A percentile compares a stretch with the other conserved stretches of the same genome.
phyloP scores from a whole-genome alignment of 2,113 vertebrate species.

The Arizona elegans region DNA sequence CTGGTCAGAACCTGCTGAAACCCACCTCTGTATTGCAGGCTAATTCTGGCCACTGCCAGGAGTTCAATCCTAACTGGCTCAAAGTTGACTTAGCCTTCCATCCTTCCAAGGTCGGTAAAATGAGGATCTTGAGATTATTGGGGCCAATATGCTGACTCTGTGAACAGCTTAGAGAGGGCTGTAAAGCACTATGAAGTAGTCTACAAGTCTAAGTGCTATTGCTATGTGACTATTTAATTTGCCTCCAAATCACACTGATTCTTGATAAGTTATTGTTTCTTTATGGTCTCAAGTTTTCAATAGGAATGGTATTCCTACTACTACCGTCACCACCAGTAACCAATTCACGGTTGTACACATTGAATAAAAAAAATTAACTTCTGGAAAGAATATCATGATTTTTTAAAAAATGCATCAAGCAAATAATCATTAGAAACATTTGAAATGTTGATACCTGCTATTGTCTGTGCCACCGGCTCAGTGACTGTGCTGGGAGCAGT shows the following conservation, averaged over 20 bases:
- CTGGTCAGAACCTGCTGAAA: too few species aligned
- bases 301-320: neutral
- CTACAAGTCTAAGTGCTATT: neutral
- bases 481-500: slow-evolving; percentile 46
- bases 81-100: neutral
- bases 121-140: neutral
- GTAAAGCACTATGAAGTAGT: neutral
- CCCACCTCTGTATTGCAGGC: neutral
- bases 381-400: neutral
- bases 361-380: neutral
- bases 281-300: neutral
- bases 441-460: slow-evolving; percentile 73
- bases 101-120: neutral
- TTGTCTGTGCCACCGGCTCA: slow-evolving; percentile 66
- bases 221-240: neutral
- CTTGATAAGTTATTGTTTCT: rapidly evolving
- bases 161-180: neutral
- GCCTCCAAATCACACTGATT: neutral
- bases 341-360: neutral
- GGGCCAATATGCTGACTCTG: neutral
- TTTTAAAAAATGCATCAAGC: neutral
- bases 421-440: neutral
- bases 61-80: neutral
- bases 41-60: neutral
- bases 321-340: neutral